Conservation (phyloP, 1,140 invertebrate genomes). For the Thaumatotibia leucotreta region DNA sequence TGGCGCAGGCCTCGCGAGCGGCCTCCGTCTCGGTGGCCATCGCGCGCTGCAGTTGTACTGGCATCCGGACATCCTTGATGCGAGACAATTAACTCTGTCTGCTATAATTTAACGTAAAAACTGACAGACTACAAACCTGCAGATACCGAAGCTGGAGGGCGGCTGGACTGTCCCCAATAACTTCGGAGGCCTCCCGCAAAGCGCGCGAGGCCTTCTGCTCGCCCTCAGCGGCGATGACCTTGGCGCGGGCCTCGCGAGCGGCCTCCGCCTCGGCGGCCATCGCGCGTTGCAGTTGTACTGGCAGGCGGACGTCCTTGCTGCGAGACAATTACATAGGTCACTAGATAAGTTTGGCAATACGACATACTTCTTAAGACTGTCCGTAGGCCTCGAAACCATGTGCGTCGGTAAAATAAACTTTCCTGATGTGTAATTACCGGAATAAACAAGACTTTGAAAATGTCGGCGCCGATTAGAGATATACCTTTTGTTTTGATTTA, state of each 20-base stretch:
- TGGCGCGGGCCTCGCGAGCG: constrained; percentile 87
- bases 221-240: constrained; percentile 86
- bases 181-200: constrained; percentile 92
- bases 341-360: no score
- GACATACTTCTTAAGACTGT: no score
- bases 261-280: constrained; percentile 96
- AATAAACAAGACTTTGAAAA: no score
- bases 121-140: constrained; percentile 41
- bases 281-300: constrained; percentile 90
- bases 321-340: no score
- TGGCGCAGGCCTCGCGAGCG: constrained; percentile 86
- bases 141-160: constrained; percentile 86
- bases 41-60: constrained; percentile 90
- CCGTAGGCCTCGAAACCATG: no score
- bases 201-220: constrained; percentile 93
- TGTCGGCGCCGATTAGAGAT: no score
- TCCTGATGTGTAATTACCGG: no score
- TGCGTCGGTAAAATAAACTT: no score
- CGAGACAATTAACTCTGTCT: constrained; percentile 36
- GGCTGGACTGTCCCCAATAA: constrained; percentile 90
- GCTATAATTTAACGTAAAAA: background rate
- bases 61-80: constrained; percentile 94
- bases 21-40: constrained; percentile 96
- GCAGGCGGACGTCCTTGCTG: constrained; percentile 95
- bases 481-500: no score